Conservation (phyloP, 2,888 invertebrate genomes). For the Axea sp. region DNA sequence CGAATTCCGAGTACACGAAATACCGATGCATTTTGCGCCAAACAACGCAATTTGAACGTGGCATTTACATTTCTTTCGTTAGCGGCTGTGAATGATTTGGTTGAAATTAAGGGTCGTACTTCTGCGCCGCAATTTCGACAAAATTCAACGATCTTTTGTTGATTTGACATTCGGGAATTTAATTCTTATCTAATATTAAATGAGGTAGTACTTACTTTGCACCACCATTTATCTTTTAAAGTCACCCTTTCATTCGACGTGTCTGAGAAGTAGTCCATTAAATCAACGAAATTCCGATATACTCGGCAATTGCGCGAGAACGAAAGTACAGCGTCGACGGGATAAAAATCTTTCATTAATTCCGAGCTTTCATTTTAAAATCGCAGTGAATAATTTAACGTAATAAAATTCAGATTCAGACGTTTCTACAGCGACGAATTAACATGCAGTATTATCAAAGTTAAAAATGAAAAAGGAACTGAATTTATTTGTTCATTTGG, state of each 20-base stretch:
- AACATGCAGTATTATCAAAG: slow-evolving; percentile 14
- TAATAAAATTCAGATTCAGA: slow-evolving; percentile 45
- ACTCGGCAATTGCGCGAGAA: slow-evolving; percentile 23
- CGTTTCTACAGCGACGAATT: slow-evolving; percentile 6
- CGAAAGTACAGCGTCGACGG: slow-evolving; percentile 9
- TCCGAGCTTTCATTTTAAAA: slow-evolving; percentile 39
- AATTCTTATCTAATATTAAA: slow-evolving; percentile 47
- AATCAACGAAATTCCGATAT: slow-evolving; percentile 50
- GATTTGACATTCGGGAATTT: slow-evolving; percentile 22
- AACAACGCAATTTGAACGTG: too few species aligned
- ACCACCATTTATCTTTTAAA: slow-evolving; percentile 40
- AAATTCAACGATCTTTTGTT: slow-evolving; percentile 13
- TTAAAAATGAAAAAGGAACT: slow-evolving; percentile 11
- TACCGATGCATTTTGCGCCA: too few species aligned
- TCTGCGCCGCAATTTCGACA: not conserved
- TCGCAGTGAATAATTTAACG: slow-evolving; percentile 41
- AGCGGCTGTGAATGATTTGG: too few species aligned
- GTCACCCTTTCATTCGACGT: slow-evolving; percentile 39
- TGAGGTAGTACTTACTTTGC: slow-evolving; percentile 22
- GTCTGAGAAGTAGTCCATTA: slow-evolving; percentile 45
- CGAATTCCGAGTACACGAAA: too few species aligned
- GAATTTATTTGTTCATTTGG: not conserved
- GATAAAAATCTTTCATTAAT: slow-evolving; percentile 53
- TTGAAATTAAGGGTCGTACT: not conserved
- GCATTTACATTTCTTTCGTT: too few species aligned